Percentiles rank a stretch among this genome's conserved stretches.
Evolutionary conservation across 2,113 vertebrate species (phyloP).

Genomic region (Calidris pygmaea): DNA sequence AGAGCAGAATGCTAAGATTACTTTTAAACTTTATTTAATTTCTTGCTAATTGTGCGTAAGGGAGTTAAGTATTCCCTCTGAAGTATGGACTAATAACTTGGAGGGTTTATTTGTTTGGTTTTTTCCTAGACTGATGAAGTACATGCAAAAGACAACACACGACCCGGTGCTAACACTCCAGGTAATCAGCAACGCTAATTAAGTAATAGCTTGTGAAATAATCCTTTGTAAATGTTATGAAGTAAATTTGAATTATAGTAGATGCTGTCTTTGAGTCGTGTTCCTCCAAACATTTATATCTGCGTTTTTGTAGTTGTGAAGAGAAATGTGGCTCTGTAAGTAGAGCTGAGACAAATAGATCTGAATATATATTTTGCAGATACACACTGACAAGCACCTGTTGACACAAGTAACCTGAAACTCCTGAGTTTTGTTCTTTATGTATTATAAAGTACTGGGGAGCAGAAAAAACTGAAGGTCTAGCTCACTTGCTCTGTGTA

Average conservation of each 20-base stretch:
- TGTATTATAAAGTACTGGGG: not conserved
- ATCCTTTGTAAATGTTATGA: not conserved
- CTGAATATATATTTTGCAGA: not conserved
- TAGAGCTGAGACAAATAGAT: not conserved
- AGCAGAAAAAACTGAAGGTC: not conserved
- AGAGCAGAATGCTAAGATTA: not conserved
- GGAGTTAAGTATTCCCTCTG: not conserved
- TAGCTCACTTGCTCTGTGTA: not conserved
- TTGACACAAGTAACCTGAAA: not conserved
- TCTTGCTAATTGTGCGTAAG: not conserved
- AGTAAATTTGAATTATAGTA: not conserved
- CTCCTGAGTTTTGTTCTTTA: not conserved
- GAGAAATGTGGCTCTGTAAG: not conserved
- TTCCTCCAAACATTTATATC: not conserved
- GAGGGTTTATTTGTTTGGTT: not conserved
- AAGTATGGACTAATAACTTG: not conserved
- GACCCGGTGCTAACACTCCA: conserved; percentile 85
- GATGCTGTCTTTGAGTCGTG: not conserved
- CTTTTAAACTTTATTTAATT: not conserved
- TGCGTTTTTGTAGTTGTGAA: not conserved
- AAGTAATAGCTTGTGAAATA: not conserved
- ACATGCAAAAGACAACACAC: conserved; percentile 92
- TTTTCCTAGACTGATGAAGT: conserved; percentile 91
- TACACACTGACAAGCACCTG: no score
- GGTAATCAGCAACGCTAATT: conserved; percentile 69